Evolutionary conservation across 1,140 invertebrate species (phyloP), one percentile per base, ranked within the genome.

Genomic region (Trichonephila clavata): DNA sequence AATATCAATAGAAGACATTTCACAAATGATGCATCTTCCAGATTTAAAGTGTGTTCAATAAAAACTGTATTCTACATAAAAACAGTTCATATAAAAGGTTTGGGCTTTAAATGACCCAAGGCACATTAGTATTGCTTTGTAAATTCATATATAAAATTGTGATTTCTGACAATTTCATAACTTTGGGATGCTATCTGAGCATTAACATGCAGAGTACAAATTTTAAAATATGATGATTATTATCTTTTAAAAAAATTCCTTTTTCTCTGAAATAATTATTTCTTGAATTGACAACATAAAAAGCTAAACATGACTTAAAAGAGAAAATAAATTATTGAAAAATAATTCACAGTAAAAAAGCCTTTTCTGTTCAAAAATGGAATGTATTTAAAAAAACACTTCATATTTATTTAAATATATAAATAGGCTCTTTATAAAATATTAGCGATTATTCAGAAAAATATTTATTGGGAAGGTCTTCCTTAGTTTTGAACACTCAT

Each of bases 291-390:
- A 32, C 24, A 77, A 27, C 71, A 14, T 39, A 77, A 77, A 32
- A 18, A 1, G 32, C 14, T 16, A 32, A 32, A 14, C 4, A 32
- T 18, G 27, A 39, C 32, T 39, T 39, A 39, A 39, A 32, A 14
- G 32, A 39, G 14, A 32, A 7, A 10, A 13, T 68, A 14, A 14
- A 18, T 39, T 24, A 71, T 71, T 27, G 32, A 65, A 92, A 92
- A 92, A 84, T 92, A 92, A 68, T 16, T 92, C 86, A 83, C 91
- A 86, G 91, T 86, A 32, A 6, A 68, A 63, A 80, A 77, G 77
- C 10, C 43, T 43, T n/a, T 61, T 50, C 86, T 92, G 10, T 63
- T 92, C 65, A 81, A 92, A 92, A 84, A 86, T 92, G 91, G 91
- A 92, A 92, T 92, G 91, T 60, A 50, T 39, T 24, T 59, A 21